Conservation (phyloP, 2,888 invertebrate species). For the Oeneis ivallda region DNA sequence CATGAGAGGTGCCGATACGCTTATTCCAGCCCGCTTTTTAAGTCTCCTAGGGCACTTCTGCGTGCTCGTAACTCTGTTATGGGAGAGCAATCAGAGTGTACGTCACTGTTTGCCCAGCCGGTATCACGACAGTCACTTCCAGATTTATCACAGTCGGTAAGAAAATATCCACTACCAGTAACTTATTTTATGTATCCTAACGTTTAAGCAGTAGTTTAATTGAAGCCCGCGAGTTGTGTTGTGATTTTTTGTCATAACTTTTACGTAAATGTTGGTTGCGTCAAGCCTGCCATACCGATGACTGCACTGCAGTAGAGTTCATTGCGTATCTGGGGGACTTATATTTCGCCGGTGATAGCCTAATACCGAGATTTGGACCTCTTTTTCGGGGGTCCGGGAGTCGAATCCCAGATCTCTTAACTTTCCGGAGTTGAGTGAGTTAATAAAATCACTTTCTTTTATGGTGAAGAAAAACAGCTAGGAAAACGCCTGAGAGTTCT, state of each 20-base stretch:
- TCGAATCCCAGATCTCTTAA: no score
- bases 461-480: no score
- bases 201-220: slow-evolving; percentile 13
- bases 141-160: slow-evolving; percentile 82
- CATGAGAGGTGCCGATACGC: slow-evolving; percentile 72
- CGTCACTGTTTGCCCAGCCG: slow-evolving; percentile 78
- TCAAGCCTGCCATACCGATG: not conserved
- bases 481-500: no score
- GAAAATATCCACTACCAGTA: slow-evolving; percentile 40
- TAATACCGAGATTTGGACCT: no score
- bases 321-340: not conserved
- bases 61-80: slow-evolving; percentile 85
- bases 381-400: no score
- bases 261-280: slow-evolving; percentile 3
- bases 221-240: slow-evolving; percentile 18
- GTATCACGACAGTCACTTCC: slow-evolving; percentile 71
- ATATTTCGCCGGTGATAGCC: no score
- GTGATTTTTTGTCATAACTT: slow-evolving; percentile 27
- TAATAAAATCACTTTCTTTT: no score
- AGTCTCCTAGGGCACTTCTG: slow-evolving; percentile 86
- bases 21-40: slow-evolving; percentile 87
- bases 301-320: slow-evolving; percentile 16
- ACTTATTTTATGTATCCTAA: not conserved
- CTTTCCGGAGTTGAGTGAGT: no score
- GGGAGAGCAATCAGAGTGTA: slow-evolving; percentile 82